These are phyloP conservation scores for Syndactyla subalaris DNA, from an alignment of 2,797 vertebrate species.

Conservation along the genomic window DNA sequence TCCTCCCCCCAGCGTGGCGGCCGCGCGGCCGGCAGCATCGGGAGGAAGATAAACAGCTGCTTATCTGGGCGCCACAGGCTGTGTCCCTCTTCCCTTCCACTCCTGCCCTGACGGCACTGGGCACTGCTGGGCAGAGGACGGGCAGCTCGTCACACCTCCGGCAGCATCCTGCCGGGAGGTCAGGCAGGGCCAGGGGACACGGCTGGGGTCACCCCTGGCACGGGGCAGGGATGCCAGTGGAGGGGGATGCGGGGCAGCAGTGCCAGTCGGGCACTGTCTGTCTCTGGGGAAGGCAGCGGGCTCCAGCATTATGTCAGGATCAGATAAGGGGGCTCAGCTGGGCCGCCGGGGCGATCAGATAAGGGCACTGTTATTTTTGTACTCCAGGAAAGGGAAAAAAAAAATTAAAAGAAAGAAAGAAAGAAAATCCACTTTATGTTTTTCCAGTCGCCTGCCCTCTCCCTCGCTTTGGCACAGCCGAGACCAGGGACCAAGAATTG, in stretches of 20 bases:
- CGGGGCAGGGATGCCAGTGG: neutral
- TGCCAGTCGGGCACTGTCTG: slow-evolving; percentile 19
- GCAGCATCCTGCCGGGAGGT: neutral
- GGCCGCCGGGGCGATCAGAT: slow-evolving; percentile 75
- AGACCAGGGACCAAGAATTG: slow-evolving; percentile 48
- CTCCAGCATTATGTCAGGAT: slow-evolving; percentile 83
- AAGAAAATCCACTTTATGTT: slow-evolving; percentile 52
- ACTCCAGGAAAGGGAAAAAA: slow-evolving; percentile 61
- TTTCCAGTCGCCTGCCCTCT: neutral
- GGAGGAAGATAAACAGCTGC: slow-evolving; percentile 92
- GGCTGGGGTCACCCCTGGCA: accelerated
- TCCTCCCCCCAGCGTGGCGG: slow-evolving; percentile 76
- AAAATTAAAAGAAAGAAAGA: slow-evolving; percentile 33
- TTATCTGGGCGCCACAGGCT: slow-evolving; percentile 89
- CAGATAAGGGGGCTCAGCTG: slow-evolving; percentile 81
- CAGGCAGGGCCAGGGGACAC: neutral
- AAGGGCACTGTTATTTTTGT: slow-evolving; percentile 78
- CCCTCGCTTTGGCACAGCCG: neutral
- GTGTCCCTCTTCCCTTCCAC: slow-evolving; percentile 83
- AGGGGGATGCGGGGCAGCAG: neutral
- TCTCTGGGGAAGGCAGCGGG: slow-evolving; percentile 66
- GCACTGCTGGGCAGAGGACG: neutral
- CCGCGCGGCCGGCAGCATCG: slow-evolving; percentile 82
- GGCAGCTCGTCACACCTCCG: neutral
- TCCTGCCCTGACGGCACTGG: slow-evolving; percentile 63